Base-by-base conservation (phyloP, 2,797 vertebrate species). In the Sparus aurata region DNA sequence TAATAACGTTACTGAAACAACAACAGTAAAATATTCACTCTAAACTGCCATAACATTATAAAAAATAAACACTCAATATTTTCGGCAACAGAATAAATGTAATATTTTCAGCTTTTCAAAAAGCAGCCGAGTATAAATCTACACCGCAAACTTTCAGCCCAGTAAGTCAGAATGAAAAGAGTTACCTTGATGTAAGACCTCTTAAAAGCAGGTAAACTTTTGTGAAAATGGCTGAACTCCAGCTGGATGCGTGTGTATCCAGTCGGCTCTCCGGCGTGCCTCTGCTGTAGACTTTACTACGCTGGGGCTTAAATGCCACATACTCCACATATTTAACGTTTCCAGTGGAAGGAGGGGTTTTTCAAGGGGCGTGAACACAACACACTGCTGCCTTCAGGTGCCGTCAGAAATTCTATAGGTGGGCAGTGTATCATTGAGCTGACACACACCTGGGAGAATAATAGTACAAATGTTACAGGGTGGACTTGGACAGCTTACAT, bases 371-470 rank as follows among this genome's bases (percentile, higher is more conserved):
- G 68, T 79, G 85, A 85, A 84, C 85, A 46, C 73, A 83, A 5
- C 85, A 23, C 85, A 20, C 54, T 69, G 87, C 52, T 73, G 79
- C 87, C 20, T 91, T 90, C 80, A 71, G 0, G 68, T 43, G n/a
- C 73, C 10, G 49, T 77, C 41, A 45, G 79, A 66, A 58, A 64
- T 47, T 46, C 25, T 4, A 16, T 3, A 0, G 8, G 5, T 7
- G 12, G 18, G 30, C 15, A 12, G 1, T n/a, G 12, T 16, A 3
- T n/a, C 38, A 5, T 23, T 34, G 25, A 23, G 3, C 15, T 46
- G 15, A 3, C 0, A 18, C 9, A 45, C 23, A 18, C 8, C 12
- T 10, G 17, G 5, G 5, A n/a, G 3, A 43, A 54, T 3, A 34
- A 25, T 0, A 12, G 27, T 1, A 30, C 7, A 1, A n/a, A 12